Evolutionary conservation across 2,888 invertebrate species (phyloP).

Genomic region (Neoascia interrupta): DNA sequence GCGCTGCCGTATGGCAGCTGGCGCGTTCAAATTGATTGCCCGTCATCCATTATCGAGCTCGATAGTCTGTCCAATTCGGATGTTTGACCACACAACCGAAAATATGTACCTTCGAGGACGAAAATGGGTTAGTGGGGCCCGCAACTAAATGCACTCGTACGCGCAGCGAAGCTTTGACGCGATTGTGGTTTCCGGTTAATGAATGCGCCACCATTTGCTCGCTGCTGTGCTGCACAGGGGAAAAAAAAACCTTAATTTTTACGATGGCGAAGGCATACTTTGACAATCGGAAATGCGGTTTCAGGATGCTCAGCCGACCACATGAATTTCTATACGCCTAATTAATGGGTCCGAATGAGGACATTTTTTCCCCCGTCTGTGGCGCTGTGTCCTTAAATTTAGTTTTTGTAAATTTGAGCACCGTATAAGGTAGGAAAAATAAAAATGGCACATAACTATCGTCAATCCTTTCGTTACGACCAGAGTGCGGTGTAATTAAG

Average conservation of each 20-base stretch:
- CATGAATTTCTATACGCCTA: constrained; percentile 47
- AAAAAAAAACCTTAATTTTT: constrained; percentile 39
- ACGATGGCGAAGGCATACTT: constrained; percentile 26
- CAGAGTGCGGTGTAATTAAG: constrained; percentile 42
- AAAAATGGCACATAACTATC: background rate
- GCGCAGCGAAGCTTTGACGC: constrained; percentile 56
- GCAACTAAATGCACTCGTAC: constrained; percentile 60
- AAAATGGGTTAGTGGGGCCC: constrained; percentile 20
- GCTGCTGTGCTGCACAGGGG: background rate
- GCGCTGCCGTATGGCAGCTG: constrained; percentile 30
- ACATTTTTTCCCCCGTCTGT: background rate
- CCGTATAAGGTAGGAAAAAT: background rate
- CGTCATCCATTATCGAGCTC: constrained; percentile 49
- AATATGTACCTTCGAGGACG: constrained; percentile 42
- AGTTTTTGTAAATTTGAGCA: constrained; percentile 46
- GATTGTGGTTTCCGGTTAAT: constrained; percentile 66
- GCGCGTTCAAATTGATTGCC: constrained; percentile 57
- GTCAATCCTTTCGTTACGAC: constrained; percentile 13
- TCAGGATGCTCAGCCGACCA: constrained; percentile 4
- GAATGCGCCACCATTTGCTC: constrained; percentile 26
- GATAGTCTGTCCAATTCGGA: constrained; percentile 15
- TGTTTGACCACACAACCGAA: constrained; percentile 57
- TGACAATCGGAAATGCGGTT: constrained; percentile 57
- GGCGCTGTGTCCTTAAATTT: constrained; percentile 21
- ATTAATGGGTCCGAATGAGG: constrained; percentile 42